Base-by-base conservation (phyloP, 2,888 invertebrate species). In the Junonia oenone region DNA sequence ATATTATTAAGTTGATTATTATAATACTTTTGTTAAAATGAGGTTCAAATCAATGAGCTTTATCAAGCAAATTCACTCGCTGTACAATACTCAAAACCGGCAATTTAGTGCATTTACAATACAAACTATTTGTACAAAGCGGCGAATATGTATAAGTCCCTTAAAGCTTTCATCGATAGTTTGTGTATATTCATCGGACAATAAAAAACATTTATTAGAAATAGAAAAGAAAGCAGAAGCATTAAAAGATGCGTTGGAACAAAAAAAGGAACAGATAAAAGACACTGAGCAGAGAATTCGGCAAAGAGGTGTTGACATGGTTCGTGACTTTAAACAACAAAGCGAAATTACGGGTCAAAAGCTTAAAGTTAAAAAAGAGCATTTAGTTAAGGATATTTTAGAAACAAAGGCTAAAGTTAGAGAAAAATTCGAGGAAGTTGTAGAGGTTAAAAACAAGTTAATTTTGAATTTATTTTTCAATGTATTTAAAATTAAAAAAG, bases 341-440 rank as follows among this genome's bases (percentile, higher is more conserved):
- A 88, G 78, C 60, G 80, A 85, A 64, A 65, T 86, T 1, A 88
- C 91, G 8, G 86, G 77, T 15, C 80, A 83, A 55, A 89, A 78
- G 64, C 56, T 91, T n/a, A 88, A 91, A 69, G 91, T 91, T 50
- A 92, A 91, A 65, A 93, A 93, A 60, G 92, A 93, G 67, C 83
- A 92, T 51, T 78, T 95, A 38, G 91, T 95, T 5, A 92, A 93
- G 74, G 95, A 95, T 75, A 93, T 95, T 61, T 91, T 93, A 64
- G 93, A 94, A 73, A 95, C 93, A 0, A 94, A 92, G 70, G 91
- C 93, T 35, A 94, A 93, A 76, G 93, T 95, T 11, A 93, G 92
- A 71, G 94, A 93, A 67, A 93, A 92, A 73, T 91, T 96, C 65
- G 95, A 94, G 73, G 93, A 93, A 77, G 94, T 94, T 64, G 93